Evolutionary conservation across 2,113 vertebrate genomes (phyloP).

Genomic region (Dasypus novemcinctus): DNA sequence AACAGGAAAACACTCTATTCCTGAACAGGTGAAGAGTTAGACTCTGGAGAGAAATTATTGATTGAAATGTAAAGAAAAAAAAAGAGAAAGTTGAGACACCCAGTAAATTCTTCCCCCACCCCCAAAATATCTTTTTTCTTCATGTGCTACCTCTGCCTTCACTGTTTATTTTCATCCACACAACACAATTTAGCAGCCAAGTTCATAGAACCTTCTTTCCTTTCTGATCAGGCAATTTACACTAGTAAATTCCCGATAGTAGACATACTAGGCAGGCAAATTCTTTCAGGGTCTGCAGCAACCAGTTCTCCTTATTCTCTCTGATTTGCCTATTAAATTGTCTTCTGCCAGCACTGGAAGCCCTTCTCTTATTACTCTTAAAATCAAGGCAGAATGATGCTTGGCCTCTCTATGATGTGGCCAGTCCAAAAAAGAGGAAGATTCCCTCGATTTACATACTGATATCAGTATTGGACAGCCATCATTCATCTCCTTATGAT

Average conservation of each 20-base stretch:
- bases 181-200: background rate
- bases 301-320: background rate
- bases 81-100: background rate
- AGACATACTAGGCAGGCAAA: background rate
- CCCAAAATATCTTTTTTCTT: background rate
- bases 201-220: background rate
- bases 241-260: background rate
- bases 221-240: background rate
- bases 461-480: background rate
- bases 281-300: background rate
- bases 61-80: background rate
- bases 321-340: background rate
- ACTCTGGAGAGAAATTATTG: background rate
- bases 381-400: background rate
- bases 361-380: background rate
- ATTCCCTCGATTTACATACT: background rate
- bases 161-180: background rate
- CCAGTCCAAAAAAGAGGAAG: background rate
- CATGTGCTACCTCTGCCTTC: background rate
- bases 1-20: background rate
- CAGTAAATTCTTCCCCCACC: background rate
- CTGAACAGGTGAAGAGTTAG: background rate
- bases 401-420: background rate
- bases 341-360: background rate
- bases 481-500: background rate